Evolutionary conservation across 30 jellyfish, hydroid and myxozoan genomes (phyloP), one percentile per base, ranked within the genome.

Genomic region (Rhopilema esculentum): DNA sequence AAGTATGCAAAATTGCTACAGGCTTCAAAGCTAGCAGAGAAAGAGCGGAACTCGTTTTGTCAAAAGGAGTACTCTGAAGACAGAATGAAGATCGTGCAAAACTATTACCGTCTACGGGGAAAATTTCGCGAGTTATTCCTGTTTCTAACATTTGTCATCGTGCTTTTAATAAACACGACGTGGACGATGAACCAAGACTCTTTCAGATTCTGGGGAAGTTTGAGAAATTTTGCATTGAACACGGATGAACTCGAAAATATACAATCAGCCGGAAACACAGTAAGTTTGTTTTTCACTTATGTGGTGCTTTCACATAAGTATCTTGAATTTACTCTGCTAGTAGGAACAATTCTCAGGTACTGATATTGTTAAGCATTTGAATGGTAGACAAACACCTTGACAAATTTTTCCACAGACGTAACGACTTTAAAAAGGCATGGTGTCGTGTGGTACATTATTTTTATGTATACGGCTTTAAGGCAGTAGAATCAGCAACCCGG

Each of bases 101-200:
- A 61, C 49, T 62, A 84, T 62, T 66, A 84, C 21, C 87, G 93
- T 53, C 40, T 84, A 82, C 66, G 73, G 40, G 93, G 93, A 16
- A 84, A 84, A 62, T 64, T 71, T 66, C 75, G 75, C 0, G 93
- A 84, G 28, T 84, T 84, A 18, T 32, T 72, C 26, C 33, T 84
- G 9, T 50, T 84, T 18, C 87, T 64, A 1, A 9, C 73, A 6
- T 84, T 84, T 28, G 87, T 84, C 27, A 50, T 40, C 32, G 75
- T 69, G 4, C 77, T 84, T 22, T 49, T 84, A 28, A 61, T 66
- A 17, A 66, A 72, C 64, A 84, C 93, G 16, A 27, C 83, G 61
- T 71, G 93, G 93, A 84, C 93, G 9, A 66, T 84, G 82, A 77
- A 72, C 33, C 62, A 70, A 27, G 62, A 62, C 21, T 84, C 93